Base-by-base conservation (phyloP, 92 coral and sea anemone genomes). In the Isaurus tuberculatus region DNA sequence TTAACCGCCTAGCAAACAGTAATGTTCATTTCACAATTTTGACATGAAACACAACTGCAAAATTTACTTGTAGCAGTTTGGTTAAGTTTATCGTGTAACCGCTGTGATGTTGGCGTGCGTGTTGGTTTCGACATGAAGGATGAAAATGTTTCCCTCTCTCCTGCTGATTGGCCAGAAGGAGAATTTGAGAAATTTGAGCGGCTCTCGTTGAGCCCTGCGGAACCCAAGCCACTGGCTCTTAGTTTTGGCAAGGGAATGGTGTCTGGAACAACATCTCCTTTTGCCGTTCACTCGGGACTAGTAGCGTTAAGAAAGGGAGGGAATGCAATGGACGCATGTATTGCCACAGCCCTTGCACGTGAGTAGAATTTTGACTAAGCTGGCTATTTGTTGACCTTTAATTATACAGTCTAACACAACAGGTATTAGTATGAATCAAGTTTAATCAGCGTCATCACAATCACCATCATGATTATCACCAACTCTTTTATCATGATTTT, bases 301-400 rank as follows among this genome's bases (percentile, higher is more conserved):
- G 92, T 93, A 53, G 95, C 97, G 42, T 84, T 95, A 25, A 75
- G 88, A 79, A 91, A 95, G 79, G 98, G 97, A 73, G 97, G 98
- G 69, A 95, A 91, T 43, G 98, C 98, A 0, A 93, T 95, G 98
- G 98, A 95, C 69, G 98, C 97, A 0, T 95, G 98, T 34, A 17
- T 95, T 10, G 80, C 98, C 22, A 93, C 98, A n/a, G 94, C 98
- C 69, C 83, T 95, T 61, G 90, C 98, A 73, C 94, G 98, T 95
- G 88, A 85, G 79, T 20, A 44, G 8, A 4, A 37, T 9, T 9
- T 37, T 9, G 8, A 4, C 43, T 37, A 37, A 0, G 4, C 43
- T 37, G n/a, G n/a, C n/a, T n/a, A n/a, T n/a, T n/a, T n/a, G n/a
- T n/a, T n/a, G n/a, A n/a, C n/a, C n/a, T n/a, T n/a, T n/a, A n/a